A percentile compares a stretch with the other conserved stretches of the same genome.
phyloP scores from a whole-genome alignment of 2,113 vertebrate species.

The Hyaena hyaena region DNA sequence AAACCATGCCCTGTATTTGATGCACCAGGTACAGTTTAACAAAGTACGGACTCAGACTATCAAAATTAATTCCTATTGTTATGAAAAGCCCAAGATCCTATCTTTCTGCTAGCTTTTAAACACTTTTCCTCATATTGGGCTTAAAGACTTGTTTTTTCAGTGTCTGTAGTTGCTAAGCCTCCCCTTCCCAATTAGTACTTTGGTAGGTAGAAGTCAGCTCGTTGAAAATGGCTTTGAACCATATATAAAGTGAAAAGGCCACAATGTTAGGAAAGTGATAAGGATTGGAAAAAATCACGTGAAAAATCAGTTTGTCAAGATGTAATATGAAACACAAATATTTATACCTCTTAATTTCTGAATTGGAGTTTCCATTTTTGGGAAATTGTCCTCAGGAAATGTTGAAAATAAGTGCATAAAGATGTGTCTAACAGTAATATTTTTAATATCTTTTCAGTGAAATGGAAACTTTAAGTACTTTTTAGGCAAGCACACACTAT shows the following conservation, averaged over 20 bases:
- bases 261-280: background rate
- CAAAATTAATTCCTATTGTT: background rate
- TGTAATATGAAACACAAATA: background rate
- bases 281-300: background rate
- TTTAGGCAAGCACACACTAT: background rate
- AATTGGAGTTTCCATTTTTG: background rate
- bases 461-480: background rate
- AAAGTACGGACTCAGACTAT: background rate
- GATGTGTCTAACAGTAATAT: background rate
- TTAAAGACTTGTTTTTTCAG: background rate
- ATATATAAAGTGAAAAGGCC: background rate
- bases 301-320: background rate
- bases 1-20: accelerated
- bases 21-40: background rate
- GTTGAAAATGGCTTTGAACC: background rate
- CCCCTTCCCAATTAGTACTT: background rate
- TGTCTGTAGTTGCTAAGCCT: background rate
- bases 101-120: background rate
- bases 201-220: background rate
- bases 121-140: background rate
- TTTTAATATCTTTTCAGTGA: background rate
- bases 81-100: background rate
- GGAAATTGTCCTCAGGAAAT: background rate
- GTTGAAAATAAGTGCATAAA: background rate
- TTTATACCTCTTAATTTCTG: background rate